phyloP scores from a whole-genome alignment of 2,113 vertebrate genomes.

The Vireo altiloquus region DNA sequence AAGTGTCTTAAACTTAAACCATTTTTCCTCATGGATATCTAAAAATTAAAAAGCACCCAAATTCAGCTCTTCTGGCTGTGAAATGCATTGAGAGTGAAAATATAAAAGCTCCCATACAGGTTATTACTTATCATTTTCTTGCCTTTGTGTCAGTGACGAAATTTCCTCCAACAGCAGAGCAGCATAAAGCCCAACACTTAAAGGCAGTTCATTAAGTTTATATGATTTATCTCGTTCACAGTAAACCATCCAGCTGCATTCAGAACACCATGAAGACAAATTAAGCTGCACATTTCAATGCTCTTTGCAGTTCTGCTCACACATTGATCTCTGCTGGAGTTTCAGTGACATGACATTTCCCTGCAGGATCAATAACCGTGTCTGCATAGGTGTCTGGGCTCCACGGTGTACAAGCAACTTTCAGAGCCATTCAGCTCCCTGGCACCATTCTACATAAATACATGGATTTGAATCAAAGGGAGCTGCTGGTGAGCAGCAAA shows the following conservation, averaged over 20 bases:
- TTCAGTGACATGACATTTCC: neutral
- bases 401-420: neutral
- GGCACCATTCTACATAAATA: neutral
- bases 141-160: neutral
- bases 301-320: neutral
- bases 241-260: neutral
- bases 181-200: neutral
- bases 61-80: neutral
- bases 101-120: neutral
- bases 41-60: neutral
- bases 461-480: neutral
- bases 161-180: neutral
- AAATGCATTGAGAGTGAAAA: neutral
- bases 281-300: neutral
- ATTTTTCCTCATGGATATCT: neutral
- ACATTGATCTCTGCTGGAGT: constrained; percentile 14
- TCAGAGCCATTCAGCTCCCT: neutral
- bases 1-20: neutral
- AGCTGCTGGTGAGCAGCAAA: neutral
- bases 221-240: neutral
- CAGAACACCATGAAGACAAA: neutral
- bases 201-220: neutral
- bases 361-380: neutral
- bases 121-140: neutral
- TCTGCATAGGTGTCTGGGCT: neutral